Conservation (phyloP, 2,797 vertebrate species). For the Enteromius unitaeniatus region DNA sequence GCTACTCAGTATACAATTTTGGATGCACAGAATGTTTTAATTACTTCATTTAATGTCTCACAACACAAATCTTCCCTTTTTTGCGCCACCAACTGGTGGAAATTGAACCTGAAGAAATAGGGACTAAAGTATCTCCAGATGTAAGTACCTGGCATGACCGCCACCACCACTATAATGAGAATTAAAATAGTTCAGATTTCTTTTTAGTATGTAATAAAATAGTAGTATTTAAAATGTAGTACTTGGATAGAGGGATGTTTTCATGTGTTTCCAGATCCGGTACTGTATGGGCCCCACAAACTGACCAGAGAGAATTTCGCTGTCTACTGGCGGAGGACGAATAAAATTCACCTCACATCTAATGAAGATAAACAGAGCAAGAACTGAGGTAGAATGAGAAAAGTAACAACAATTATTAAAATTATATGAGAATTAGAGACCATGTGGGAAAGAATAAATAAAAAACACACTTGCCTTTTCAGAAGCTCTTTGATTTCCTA, state of each 20-base stretch:
- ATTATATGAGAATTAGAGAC: neutral
- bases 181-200: neutral
- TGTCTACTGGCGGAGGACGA: conserved; percentile 69
- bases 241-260: conserved; percentile 80
- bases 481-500: conserved; percentile 82
- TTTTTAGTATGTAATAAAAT: neutral
- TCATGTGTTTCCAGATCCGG: conserved; percentile 83
- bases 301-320: conserved; percentile 72
- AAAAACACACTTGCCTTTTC: conserved; percentile 73
- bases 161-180: neutral
- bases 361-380: conserved; percentile 31
- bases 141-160: neutral
- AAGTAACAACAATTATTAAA: neutral
- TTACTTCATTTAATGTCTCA: neutral
- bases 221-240: conserved; percentile 42
- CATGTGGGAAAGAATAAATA: conserved; percentile 40
- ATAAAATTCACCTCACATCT: conserved; percentile 78
- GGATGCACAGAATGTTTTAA: neutral
- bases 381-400: neutral
- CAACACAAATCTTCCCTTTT: too few relatives aligned
- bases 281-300: conserved; percentile 82
- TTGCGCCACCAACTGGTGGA: neutral
- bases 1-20: neutral
- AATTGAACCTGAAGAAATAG: neutral
- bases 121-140: too few relatives aligned